Evolutionary conservation across 1,140 invertebrate species (phyloP), one percentile per base, ranked within the genome.

Genomic region (Teleopsis dalmanni): DNA sequence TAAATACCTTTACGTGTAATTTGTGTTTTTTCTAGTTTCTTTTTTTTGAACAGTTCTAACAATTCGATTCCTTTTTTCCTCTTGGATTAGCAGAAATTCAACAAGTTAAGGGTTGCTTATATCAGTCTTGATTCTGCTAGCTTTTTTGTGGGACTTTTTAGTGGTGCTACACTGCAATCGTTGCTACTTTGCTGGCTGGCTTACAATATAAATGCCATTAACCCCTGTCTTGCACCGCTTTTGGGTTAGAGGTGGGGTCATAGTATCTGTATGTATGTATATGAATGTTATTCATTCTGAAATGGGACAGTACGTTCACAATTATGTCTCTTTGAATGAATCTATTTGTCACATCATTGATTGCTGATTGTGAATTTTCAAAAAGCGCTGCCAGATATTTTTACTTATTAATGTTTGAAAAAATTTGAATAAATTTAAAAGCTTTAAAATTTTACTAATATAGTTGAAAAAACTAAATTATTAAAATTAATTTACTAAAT

Each of bases 201-300:
- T n/a, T n/a, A n/a, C n/a, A n/a, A n/a, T 66, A 61, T 23, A 65
- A 62, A 56, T 60, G 58, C 55, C 56, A 47, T 62, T 66, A 66
- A 64, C 63, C 63, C 59, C 49, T 62, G 56, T 52, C 53, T n/a
- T 40, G 16, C 33, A 29, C 37, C 22, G 9, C 21, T 18, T 57
- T 41, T 49, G 50, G 62, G 62, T 65, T 65, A 65, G 57, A 65
- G 62, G 59, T 64, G 58, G 59, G 59, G 53, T 63, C 60, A 66
- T 14, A 52, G 40, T 23, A 11, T 18, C 2, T 16, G 23, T 42
- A 42, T 27, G 40, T 42, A 42, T 25, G 22, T 42, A 14, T 21
- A 37, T 47, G 40, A 55, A 54, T 47, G 35, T 47, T 44, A 40
- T 18, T 18, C 38, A 60, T 65, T 61, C 55, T 51, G 47, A 62